phyloP scores from a whole-genome alignment of 2,797 vertebrate genomes.

The Ctenosaura bakeri region DNA sequence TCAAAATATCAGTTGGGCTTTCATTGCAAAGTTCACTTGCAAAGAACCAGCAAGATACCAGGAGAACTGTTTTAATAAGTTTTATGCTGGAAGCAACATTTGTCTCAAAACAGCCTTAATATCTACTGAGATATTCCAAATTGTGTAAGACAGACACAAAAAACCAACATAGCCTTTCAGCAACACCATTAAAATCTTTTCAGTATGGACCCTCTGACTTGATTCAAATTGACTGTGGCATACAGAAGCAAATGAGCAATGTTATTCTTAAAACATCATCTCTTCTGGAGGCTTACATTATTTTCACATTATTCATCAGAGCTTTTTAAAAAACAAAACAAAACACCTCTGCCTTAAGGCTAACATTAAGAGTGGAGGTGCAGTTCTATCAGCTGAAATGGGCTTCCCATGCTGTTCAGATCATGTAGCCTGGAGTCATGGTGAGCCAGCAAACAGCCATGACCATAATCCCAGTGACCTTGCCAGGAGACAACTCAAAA shows the following conservation, averaged over 20 bases:
- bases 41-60: neutral
- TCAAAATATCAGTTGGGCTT: neutral
- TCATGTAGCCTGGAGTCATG: neutral
- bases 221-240: conserved; percentile 67
- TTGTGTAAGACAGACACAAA: neutral
- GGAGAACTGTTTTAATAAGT: neutral
- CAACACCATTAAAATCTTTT: conserved; percentile 25
- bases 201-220: conserved; percentile 23
- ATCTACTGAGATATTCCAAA: conserved; percentile 27
- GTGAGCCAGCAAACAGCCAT: neutral
- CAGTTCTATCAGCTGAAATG: conserved; percentile 56
- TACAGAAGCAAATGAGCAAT: conserved; percentile 55
- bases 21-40: neutral
- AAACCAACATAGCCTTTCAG: conserved; percentile 46
- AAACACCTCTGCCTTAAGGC: conserved; percentile 56
- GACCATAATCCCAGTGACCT: neutral
- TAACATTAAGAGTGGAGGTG: conserved; percentile 49
- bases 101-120: neutral
- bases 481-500: neutral
- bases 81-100: neutral
- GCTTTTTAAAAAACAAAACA: conserved; percentile 33
- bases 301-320: conserved; percentile 17
- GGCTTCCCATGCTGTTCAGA: conserved; percentile 1
- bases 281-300: conserved; percentile 54
- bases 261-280: conserved; percentile 24